Conservation (phyloP, 2,113 vertebrate genomes). For the Pongo pygmaeus region DNA sequence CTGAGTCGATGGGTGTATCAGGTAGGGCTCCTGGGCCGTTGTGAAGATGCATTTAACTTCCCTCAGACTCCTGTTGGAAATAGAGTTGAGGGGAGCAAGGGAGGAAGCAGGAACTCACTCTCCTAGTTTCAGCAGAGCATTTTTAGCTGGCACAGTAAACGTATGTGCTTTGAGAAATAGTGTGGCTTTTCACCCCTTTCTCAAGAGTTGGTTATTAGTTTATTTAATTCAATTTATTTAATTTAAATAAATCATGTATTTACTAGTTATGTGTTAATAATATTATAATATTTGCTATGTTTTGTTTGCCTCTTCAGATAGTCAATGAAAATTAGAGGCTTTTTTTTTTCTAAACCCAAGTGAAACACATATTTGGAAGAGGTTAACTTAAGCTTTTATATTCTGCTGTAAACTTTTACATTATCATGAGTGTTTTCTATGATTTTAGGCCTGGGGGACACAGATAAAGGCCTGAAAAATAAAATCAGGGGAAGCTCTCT, state of each 20-base stretch:
- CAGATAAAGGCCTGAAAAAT: background rate
- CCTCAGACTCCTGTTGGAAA: background rate
- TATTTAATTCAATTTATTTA: conserved; percentile 8
- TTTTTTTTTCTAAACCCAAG: background rate
- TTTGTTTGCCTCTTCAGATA: background rate
- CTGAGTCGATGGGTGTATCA: fast-evolving
- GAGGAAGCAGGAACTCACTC: background rate
- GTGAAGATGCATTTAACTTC: background rate
- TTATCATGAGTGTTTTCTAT: background rate
- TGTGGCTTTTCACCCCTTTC: background rate
- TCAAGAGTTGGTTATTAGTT: background rate
- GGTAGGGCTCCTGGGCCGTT: background rate
- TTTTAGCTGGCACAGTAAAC: background rate
- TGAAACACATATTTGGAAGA: background rate
- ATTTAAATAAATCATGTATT: background rate
- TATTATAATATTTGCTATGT: background rate
- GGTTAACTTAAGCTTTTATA: background rate
- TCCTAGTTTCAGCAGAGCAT: background rate
- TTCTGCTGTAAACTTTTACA: background rate
- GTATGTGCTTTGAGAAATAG: background rate
- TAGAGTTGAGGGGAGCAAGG: background rate
- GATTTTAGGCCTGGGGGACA: background rate
- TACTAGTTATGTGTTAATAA: background rate
- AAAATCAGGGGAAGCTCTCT: background rate
- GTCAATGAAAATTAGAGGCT: background rate